These are phyloP conservation scores for Abrostola triplasia DNA, from an alignment of 2,888 invertebrate species.

Conservation along the genomic window DNA sequence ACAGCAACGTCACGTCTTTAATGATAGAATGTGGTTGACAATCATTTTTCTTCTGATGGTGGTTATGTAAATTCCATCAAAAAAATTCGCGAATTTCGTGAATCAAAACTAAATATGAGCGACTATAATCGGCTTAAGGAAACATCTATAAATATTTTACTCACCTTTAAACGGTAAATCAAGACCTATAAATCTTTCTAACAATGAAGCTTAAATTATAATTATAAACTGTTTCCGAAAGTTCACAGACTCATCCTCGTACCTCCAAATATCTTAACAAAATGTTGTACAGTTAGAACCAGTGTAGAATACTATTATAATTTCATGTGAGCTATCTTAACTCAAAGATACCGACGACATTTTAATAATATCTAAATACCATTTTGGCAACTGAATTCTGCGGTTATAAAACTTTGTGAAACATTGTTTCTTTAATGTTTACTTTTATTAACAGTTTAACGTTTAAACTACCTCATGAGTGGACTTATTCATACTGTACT, in stretches of 20 bases:
- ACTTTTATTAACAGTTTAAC: conserved; percentile 44
- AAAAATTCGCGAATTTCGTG: neutral
- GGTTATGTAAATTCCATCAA: neutral
- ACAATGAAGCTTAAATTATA: too few relatives aligned
- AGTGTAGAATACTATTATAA: conserved; percentile 42
- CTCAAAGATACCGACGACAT: conserved; percentile 19
- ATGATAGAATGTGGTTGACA: conserved; percentile 23
- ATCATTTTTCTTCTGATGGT: conserved; percentile 3
- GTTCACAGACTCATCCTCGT: neutral
- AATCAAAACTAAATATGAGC: too few relatives aligned
- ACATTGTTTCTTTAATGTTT: conserved; percentile 12
- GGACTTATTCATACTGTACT: conserved; percentile 54
- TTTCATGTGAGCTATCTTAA: conserved; percentile 65
- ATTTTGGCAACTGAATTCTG: conserved; percentile 4
- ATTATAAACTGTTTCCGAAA: neutral
- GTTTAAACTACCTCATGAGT: conserved; percentile 76
- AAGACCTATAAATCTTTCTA: too few relatives aligned
- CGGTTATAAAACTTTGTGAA: conserved; percentile 3
- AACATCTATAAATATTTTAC: too few relatives aligned
- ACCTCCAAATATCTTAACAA: conserved; percentile 26
- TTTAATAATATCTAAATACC: conserved; percentile 26
- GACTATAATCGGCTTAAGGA: too few relatives aligned
- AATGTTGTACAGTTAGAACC: conserved; percentile 49
- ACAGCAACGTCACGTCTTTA: conserved; percentile 21
- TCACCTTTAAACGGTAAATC: too few relatives aligned